phyloP scores from a whole-genome alignment of 1,140 invertebrate genomes.

The Brachionus asplanchnoidis region DNA sequence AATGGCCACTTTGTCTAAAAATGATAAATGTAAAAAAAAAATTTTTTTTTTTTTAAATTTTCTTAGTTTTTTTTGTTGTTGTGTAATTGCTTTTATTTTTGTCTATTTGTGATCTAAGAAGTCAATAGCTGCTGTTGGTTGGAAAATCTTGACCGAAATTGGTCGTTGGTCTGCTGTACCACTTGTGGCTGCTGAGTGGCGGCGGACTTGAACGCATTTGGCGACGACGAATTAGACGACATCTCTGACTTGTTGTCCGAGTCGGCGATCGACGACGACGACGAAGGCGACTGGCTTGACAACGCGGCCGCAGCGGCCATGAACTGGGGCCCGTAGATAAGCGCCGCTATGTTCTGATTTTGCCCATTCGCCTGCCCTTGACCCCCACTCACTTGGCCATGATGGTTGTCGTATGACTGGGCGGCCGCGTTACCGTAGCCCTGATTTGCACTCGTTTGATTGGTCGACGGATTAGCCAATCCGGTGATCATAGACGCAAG shows the following conservation, averaged over 20 bases:
- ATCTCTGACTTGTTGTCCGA: slow-evolving; percentile 19
- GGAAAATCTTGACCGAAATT: slow-evolving; percentile 22
- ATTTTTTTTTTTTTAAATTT: not conserved
- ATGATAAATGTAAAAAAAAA: too few relatives aligned
- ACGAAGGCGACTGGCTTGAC: not conserved
- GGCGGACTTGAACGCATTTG: not conserved
- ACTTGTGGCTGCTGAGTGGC: not conserved
- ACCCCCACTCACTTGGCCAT: not conserved
- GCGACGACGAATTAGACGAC: slow-evolving; percentile 5
- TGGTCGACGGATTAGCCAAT: not conserved
- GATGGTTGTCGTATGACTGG: not conserved
- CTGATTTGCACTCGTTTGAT: not conserved
- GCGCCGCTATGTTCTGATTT: not conserved
- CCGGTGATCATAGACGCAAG: slow-evolving; percentile 37
- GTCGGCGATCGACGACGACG: not conserved
- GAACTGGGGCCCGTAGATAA: not conserved
- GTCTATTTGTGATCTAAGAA: not conserved
- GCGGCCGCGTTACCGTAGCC: not conserved
- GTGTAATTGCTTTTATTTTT: too few relatives aligned
- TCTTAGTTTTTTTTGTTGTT: too few relatives aligned
- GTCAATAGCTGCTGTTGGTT: not conserved
- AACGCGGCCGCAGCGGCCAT: slow-evolving; percentile 10
- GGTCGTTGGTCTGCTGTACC: not conserved
- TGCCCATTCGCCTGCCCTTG: not conserved
- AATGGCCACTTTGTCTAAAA: not conserved